Evolutionary conservation across 2,888 invertebrate genomes (phyloP), one percentile per base, ranked within the genome.

Genomic region (Drosophila antonietae): DNA sequence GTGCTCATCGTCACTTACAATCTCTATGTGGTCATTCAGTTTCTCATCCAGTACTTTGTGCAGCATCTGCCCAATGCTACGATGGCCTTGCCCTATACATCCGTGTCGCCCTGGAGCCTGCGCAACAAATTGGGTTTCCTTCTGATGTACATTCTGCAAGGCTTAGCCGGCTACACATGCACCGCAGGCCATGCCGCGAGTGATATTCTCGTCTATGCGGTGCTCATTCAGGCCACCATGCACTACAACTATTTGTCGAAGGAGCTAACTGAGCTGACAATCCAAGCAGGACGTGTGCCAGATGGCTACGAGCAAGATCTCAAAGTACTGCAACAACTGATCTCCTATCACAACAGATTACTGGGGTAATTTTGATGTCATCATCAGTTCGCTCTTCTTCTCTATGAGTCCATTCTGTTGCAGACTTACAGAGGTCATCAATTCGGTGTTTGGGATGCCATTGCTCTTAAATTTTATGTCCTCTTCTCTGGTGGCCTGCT

Each of bases 401-500:
- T 15, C 5, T 14, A 15, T 35, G 2, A 20, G 0, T 0, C 15
- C 8, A 2, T 12, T 31, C 0, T 12, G n/a, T 23, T 35, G 10
- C 31, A 88, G 85, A 2, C 73, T 91, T 2, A 78, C 83, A 1
- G 75, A 78, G 1, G 59, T 78, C 0, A 81, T 92, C 18, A 92
- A 92, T 59, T 74, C 81, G 1, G 81, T 91, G 0, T 92, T 92
- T 58, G 91, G 92, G 0, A 58, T 91, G 0, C 80, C 92, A 0
- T 64, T 92, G 18, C 67, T 92, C 5, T 67, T 91, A 10, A 92
- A 92, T 58, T 89, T 91, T 39, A 46, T 89, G 7, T 80, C 89
- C 3, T 91, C 91, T 0, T 90, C 91, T 0, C 63, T 92, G 28
- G 69, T 90, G 7, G 90, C 92, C 51, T 92, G 92, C 65, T 90